Base-by-base conservation (phyloP, 2,888 invertebrate genomes). In the Apantesis nais region DNA sequence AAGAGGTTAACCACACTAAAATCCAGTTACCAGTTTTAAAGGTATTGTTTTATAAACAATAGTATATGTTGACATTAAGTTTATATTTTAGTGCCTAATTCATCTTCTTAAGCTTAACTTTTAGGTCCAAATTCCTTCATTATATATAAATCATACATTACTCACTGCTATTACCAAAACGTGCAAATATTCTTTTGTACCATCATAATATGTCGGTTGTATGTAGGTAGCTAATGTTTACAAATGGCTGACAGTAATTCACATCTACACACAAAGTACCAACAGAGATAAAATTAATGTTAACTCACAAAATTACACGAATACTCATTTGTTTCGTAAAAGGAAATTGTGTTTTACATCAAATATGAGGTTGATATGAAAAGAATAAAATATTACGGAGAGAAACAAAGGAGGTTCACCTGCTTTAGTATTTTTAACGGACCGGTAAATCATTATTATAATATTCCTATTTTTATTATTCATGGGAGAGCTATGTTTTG, bases 211-310 rank as follows among this genome's bases (percentile, higher is more conserved):
- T 31, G 37, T 12, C 1, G 9, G 39, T 22, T 7, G 16, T 31
- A 22, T 11, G 12, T 29, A 63, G 16, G 22, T 63, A 44, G 29
- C 29, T 39, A 63, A 63, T 44, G 41, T 48, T 75, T 72, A 79
- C 66, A 78, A 78, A 80, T 74, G 65, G 70, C 76, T 39, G 62
- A 68, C 76, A 70, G 60, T 44, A 67, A 74, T 70, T 66, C 62
- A 73, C 74, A 70, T 78, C 69, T 68, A 72, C 62, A 72, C 66
- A 73, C 63, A 70, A 71, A 68, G 63, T 77, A 65, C 60, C 22
- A 48, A 66, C 29, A 70, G 22, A 73, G 70, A 78, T 67, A 80
- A 29, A 72, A 71, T 65, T 31, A 55, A 62, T 65, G 67, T 63
- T 70, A 55, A 52, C 52, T n/a, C 65, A 52, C 34, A 65, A 65